Evolutionary conservation across 1,140 invertebrate genomes (phyloP), one percentile per base, ranked within the genome.

Genomic region (Aphaenogaster ashmeadi): DNA sequence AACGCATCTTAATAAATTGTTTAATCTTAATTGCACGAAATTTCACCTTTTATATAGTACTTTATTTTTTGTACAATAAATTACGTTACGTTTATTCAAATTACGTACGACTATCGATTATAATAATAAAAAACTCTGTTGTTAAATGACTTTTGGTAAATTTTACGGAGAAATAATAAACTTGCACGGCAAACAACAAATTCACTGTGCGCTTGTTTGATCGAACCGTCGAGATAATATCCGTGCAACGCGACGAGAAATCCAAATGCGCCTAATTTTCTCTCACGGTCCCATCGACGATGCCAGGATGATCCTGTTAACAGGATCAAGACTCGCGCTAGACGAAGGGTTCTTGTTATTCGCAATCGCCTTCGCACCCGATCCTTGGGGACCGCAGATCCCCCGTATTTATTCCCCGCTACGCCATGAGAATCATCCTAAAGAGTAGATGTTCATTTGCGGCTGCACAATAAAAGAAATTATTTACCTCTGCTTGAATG

Each of bases 281-380:
- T 87, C 88, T 89, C 85, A 89, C 87, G 86, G 62, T 72, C 52
- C 66, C 67, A 85, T 91, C 85, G 56, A 38, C 47, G 83, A 80
- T 88, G 77, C 41, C n/a, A 58, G 89, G 88, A 92, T 93, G 90
- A 93, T 93, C 92, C 92, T 33, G 91, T 92, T 93, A 93, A 93
- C 93, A 93, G 93, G 93, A 93, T 93, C 92, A 93, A 88, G 87
- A 85, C 88, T 92, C 87, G 87, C 77, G 86, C 80, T 87, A 91
- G 89, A 66, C 85, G 89, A 91, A 93, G 92, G 92, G 92, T 92
- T 93, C 91, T 89, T 92, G 84, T 92, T 92, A 92, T 93, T 92
- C 86, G 89, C 87, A 89, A 92, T 90, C 84, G 85, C 75, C 74
- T 89, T 88, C 86, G 87, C 77, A 71, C 74, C 79, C 64, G 72